Evolutionary conservation across 2,113 vertebrate species (phyloP).

Genomic region (Ondatra zibethicus): DNA sequence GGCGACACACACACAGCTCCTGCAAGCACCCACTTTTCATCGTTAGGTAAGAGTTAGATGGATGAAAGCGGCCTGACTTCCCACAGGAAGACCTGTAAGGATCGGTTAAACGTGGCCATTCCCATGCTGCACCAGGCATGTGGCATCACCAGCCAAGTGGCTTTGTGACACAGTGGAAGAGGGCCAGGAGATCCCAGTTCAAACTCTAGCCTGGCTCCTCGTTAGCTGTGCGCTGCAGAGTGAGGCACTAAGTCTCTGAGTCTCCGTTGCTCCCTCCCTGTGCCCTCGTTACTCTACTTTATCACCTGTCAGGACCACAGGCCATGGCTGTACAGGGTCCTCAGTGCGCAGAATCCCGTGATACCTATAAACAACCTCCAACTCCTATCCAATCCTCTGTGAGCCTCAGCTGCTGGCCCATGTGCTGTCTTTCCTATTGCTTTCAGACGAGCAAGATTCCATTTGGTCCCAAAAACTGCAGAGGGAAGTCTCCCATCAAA

Average conservation of each 20-base stretch:
- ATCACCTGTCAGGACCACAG: background rate
- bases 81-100: background rate
- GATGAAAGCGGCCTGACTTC: background rate
- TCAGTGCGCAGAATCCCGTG: background rate
- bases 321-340: background rate
- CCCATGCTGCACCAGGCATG: background rate
- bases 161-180: background rate
- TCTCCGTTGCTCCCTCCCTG: background rate
- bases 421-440: background rate
- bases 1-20: background rate
- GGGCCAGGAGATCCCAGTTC: background rate
- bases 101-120: background rate
- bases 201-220: background rate
- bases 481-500: background rate
- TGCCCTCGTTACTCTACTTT: background rate
- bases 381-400: background rate
- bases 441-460: background rate
- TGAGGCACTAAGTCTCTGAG: background rate
- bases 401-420: background rate
- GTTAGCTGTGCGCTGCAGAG: background rate
- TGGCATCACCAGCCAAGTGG: background rate
- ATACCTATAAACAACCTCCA: background rate
- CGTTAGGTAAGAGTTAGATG: background rate
- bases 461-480: background rate
- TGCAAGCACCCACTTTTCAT: background rate